Base-by-base conservation (phyloP, 2,888 invertebrate genomes). In the Eueremaeus valkanovi region DNA sequence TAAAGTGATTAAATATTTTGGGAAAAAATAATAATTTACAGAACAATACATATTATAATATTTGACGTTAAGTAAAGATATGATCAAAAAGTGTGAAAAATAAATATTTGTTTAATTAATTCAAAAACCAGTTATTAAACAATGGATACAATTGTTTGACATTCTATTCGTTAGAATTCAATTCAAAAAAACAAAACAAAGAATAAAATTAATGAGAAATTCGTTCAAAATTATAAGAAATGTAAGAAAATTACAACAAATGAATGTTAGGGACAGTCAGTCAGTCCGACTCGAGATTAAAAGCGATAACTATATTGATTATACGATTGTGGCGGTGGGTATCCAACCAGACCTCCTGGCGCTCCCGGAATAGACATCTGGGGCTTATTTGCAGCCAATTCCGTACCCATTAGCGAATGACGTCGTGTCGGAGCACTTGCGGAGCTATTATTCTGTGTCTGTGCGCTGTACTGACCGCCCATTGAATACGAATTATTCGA, bases 371-470 rank as follows among this genome's bases (percentile, higher is more conserved):
- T 36, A 21, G 66, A 31, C 9, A 2, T 6, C n/a, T 61, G 61
- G 1, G 16, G 21, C 6, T 29, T 61, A 5, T 8, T 29, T 24
- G 58, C 3, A 2, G 27, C 11, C 33, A 75, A 11, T 72, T 75
- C 75, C 13, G 75, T 72, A 29, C 75, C 75, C 36, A 75, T 27
- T 5, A 75, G 45, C 11, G 75, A 72, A 58, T 75, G 75, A n/a
- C 75, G 18, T n/a, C 55, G 72, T 18, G 51, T 29, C 9, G 29
- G 3, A 3, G 45, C 24, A 27, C 11, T 18, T 9, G 29, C 5
- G 13, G n/a, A 5, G 29, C 31, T 33, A 16, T 58, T 58, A 24
- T 58, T 29, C 13, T 29, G 58, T 6, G 58, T 6, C 21, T 58
- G 58, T 51, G 51, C 3, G 51, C 21, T 51, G 8, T n/a, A 21